Evolutionary conservation across 2,888 invertebrate genomes (phyloP).

Genomic region (Dolichomitus sp.): DNA sequence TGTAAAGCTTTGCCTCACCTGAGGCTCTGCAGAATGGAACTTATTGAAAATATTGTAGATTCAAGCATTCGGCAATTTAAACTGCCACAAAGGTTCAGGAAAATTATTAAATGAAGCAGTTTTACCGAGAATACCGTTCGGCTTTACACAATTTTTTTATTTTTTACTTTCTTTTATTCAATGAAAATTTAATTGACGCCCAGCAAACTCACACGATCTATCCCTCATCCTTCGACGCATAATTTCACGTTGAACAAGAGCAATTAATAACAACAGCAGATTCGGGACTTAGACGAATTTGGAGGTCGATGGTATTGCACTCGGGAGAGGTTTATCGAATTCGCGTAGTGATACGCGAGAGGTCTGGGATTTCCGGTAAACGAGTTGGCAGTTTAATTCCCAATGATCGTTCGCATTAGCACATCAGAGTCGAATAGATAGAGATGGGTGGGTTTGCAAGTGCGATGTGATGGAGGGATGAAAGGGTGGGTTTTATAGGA

Average conservation of each 20-base stretch:
- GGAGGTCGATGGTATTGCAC: constrained; percentile 18
- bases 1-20: neutral
- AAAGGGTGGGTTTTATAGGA: constrained; percentile 40
- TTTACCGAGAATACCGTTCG: neutral
- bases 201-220: neutral
- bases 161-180: neutral
- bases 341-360: constrained; percentile 33
- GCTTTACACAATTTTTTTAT: neutral
- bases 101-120: neutral
- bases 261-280: constrained; percentile 12
- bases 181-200: neutral
- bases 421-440: constrained; percentile 55
- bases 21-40: neutral
- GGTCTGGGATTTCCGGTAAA: constrained; percentile 41
- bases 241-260: neutral
- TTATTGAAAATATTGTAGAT: constrained; percentile 1
- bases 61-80: neutral
- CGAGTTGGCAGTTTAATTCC: constrained; percentile 80
- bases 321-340: constrained; percentile 12
- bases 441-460: constrained; percentile 30
- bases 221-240: neutral
- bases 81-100: neutral
- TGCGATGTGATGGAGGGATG: constrained; percentile 65
- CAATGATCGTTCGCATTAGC: constrained; percentile 76
- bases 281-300: constrained; percentile 14